Evolutionary conservation across 1,140 invertebrate species (phyloP).

Genomic region (Drosophila miranda): DNA sequence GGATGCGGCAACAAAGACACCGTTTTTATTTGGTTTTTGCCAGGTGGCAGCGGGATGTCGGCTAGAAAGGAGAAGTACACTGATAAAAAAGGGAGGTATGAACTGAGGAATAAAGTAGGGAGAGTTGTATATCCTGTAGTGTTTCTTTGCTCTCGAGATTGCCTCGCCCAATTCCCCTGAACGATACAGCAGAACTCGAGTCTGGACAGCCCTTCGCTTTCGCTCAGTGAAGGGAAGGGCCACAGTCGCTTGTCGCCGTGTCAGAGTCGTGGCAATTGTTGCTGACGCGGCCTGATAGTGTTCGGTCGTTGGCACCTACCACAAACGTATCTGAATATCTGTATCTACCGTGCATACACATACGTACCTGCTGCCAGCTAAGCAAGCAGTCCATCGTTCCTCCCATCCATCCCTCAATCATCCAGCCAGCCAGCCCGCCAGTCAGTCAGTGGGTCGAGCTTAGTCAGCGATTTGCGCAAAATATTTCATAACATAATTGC

Average conservation of each 20-base stretch:
- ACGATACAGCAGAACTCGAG: no score
- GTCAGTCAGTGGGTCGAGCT: constrained; percentile 58
- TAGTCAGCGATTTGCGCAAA: constrained; percentile 68
- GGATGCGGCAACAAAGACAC: constrained; percentile 16
- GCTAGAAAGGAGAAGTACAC: no score
- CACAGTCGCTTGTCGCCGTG: no score
- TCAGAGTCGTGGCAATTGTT: constrained; percentile 15
- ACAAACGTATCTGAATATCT: constrained; percentile 35
- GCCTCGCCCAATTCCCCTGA: no score
- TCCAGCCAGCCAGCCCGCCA: constrained; percentile 5
- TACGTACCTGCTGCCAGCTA: background rate
- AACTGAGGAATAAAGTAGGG: no score
- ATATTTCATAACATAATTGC: constrained; percentile 77
- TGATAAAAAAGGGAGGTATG: no score
- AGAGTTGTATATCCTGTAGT: no score
- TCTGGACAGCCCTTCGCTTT: no score
- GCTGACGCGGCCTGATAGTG: constrained; percentile 43
- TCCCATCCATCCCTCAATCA: constrained; percentile 5
- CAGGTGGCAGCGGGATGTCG: no score
- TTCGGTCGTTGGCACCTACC: constrained; percentile 15
- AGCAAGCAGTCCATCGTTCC: constrained; percentile 10
- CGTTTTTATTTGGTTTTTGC: background rate
- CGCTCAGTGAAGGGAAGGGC: no score
- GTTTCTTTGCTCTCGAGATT: no score
- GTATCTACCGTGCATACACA: background rate